A percentile compares a stretch with the other conserved stretches of the same genome.
phyloP scores from a whole-genome alignment of 2,888 invertebrate species.

The Serrognathus titanus region DNA sequence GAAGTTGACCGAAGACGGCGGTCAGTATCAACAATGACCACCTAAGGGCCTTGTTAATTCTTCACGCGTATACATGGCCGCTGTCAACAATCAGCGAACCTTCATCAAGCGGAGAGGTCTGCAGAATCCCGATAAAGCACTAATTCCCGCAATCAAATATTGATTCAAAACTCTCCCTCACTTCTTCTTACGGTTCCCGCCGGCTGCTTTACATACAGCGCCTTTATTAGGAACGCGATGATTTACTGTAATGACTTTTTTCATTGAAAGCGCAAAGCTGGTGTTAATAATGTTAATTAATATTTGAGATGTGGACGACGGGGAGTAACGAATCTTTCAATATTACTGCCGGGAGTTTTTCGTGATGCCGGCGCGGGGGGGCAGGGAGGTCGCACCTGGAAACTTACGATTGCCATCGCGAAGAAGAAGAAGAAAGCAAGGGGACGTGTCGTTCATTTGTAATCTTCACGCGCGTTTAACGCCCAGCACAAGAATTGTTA shows the following conservation, averaged over 20 bases:
- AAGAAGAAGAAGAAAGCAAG: neutral
- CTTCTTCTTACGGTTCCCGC: conserved; percentile 46
- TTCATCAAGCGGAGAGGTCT: conserved; percentile 50
- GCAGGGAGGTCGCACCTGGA: conserved; percentile 21
- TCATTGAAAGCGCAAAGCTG: conserved; percentile 49
- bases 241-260: conserved; percentile 60
- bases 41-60: conserved; percentile 45
- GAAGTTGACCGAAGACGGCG: conserved; percentile 19
- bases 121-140: conserved; percentile 52
- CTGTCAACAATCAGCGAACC: conserved; percentile 52
- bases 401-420: conserved; percentile 20
- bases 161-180: conserved; percentile 52
- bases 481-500: conserved; percentile 13
- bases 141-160: conserved; percentile 54
- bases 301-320: conserved; percentile 55
- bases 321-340: conserved; percentile 40
- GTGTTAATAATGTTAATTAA: conserved; percentile 63
- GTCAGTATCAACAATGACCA: conserved; percentile 26
- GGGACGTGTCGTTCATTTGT: neutral
- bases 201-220: conserved; percentile 50
- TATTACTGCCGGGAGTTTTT: conserved; percentile 37
- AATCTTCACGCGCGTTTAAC: neutral
- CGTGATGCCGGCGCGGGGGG: conserved; percentile 3
- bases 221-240: conserved; percentile 57
- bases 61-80: conserved; percentile 49